Evolutionary conservation across 1,140 invertebrate species (phyloP), one percentile per base, ranked within the genome.

Genomic region (Conus ventricosus): DNA sequence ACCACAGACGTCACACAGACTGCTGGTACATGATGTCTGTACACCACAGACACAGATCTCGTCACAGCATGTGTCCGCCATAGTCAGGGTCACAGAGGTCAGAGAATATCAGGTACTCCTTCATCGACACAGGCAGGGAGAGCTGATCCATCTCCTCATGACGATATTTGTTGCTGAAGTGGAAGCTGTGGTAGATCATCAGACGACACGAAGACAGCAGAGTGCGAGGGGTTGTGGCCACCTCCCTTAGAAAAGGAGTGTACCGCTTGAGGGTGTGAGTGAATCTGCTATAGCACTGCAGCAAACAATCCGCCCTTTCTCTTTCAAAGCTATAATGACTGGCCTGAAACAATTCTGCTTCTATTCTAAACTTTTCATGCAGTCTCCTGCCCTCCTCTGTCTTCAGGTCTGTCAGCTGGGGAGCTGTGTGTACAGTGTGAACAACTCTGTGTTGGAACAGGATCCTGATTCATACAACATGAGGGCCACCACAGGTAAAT

Each of bases 381-480:
- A 27, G 39, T 78, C 11, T 39, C 11, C 25, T 13, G 76, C 39
- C 39, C 25, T 78, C 76, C 76, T 78, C 76, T 51, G 76, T 39
- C 1, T 78, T 11, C 25, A 39, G 25, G 76, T 78, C 76, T 39
- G 39, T 15, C 25, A 51, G 11, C 17, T 51, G 25, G 76, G 76
- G 0, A 78, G 39, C 25, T 78, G 25, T 39, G 76, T 51, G 25
- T 10, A 15, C 76, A 78, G 76, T 17, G 25, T 51, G 25, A 78
- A 39, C 76, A 78, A 25, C 76, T 78, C 76, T 78, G 25, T 78
- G 76, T 27, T 39, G 76, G 76, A 39, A 17, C 76, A 78, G 39
- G 76, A 78, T 17, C 76, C 76, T 17, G 76, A 78, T 17, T 78
- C 76, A 23, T 39, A 78, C 76, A 78, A 17, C 76, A 78, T 78